Evolutionary conservation across 2,888 invertebrate species (phyloP).

Genomic region (Lithodes maja): DNA sequence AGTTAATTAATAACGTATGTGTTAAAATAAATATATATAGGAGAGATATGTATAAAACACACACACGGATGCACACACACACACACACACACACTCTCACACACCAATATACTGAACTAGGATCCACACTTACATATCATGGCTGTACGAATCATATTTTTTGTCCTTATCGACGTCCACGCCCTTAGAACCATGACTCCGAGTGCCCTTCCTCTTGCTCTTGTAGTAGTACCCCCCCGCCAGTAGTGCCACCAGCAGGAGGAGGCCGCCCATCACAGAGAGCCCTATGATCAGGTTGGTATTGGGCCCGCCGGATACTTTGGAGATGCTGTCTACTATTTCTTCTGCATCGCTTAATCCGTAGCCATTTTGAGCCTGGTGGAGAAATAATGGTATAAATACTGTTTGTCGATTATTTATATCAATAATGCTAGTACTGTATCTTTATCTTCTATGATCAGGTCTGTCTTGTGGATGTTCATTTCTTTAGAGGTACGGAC

Average conservation of each 20-base stretch:
- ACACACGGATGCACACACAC: too few relatives aligned
- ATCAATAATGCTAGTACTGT: too few relatives aligned
- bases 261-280: background rate
- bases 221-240: background rate
- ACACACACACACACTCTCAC: background rate
- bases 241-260: background rate
- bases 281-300: background rate
- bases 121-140: background rate
- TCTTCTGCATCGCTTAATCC: background rate
- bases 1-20: too few relatives aligned
- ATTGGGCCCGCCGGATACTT: too few relatives aligned
- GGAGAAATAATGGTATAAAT: background rate
- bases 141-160: background rate
- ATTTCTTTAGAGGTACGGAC: too few relatives aligned
- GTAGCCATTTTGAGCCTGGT: background rate
- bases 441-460: too few relatives aligned
- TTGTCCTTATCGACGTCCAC: background rate
- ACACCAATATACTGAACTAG: background rate
- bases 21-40: too few relatives aligned
- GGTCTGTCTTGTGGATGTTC: too few relatives aligned
- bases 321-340: background rate
- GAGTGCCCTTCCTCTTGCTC: background rate
- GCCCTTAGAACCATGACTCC: background rate
- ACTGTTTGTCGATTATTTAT: too few relatives aligned
- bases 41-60: too few relatives aligned